These are phyloP conservation scores for Oreochromis tanganicae DNA, from an alignment of 2,113 vertebrate species.

Conservation along the genomic window DNA sequence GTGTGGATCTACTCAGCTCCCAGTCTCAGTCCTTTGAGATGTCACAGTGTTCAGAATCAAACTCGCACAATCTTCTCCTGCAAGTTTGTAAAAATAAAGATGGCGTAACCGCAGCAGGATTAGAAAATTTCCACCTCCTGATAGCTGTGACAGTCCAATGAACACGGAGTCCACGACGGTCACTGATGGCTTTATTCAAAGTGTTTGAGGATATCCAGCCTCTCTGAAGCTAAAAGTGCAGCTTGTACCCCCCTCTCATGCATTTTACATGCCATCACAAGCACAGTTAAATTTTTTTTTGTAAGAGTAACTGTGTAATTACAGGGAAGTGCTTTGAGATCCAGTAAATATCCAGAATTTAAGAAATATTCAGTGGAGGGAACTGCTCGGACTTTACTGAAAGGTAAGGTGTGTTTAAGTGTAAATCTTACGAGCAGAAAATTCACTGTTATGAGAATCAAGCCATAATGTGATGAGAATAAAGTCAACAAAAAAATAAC, in stretches of 20 bases:
- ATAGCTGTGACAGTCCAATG: not conserved
- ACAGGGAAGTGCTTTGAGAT: not conserved
- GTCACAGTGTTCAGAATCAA: not conserved
- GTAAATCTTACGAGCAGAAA: not conserved
- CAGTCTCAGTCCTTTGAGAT: not conserved
- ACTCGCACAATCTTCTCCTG: not conserved
- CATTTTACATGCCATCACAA: not conserved
- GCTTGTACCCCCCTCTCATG: not conserved
- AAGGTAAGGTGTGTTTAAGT: not conserved
- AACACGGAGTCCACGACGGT: not conserved
- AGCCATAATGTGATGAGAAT: not conserved
- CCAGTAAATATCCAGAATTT: not conserved
- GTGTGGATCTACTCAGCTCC: not conserved
- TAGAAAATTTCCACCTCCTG: not conserved
- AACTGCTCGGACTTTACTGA: not conserved
- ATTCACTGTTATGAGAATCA: not conserved
- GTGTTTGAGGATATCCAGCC: not conserved
- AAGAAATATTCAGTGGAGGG: not conserved
- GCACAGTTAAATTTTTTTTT: not conserved
- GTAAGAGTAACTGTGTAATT: not conserved
- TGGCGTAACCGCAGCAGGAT: not conserved
- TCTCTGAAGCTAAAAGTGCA: not conserved
- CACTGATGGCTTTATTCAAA: not conserved
- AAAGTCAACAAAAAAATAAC: not conserved
- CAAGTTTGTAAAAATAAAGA: not conserved